A percentile compares a stretch with the other conserved stretches of the same genome.
Conservation (phyloP, 1,140 invertebrate genomes). For the Mactra quadrangularis region DNA sequence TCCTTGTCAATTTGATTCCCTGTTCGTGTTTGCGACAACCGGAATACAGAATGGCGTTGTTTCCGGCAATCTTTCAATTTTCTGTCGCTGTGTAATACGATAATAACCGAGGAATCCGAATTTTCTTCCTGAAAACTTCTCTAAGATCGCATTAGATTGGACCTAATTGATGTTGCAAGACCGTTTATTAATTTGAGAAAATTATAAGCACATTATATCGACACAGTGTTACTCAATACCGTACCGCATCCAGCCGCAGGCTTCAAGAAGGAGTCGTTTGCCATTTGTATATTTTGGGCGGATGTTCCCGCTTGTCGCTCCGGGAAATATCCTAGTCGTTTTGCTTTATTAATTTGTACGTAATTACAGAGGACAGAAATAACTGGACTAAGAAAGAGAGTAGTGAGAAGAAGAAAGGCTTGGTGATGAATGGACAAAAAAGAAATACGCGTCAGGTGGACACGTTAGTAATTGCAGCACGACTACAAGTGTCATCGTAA, state of each 20-base stretch:
- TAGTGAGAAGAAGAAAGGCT: neutral
- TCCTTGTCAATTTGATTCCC: no score
- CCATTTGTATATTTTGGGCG: slow-evolving; percentile 45
- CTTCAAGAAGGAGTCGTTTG: slow-evolving; percentile 7
- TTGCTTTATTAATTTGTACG: slow-evolving; percentile 30
- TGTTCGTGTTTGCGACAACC: neutral
- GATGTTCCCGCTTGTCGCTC: slow-evolving; percentile 17
- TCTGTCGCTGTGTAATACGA: slow-evolving; percentile 26
- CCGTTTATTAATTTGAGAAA: slow-evolving; percentile 51
- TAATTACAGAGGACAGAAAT: slow-evolving; percentile 41
- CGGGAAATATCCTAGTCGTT: slow-evolving; percentile 9
- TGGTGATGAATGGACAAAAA: slow-evolving; percentile 17
- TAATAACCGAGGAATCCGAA: slow-evolving; percentile 14
- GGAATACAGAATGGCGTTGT: slow-evolving; percentile 34
- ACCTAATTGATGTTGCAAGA: slow-evolving; percentile 46
- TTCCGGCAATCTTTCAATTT: slow-evolving; percentile 32
- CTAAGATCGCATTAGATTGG: slow-evolving; percentile 21
- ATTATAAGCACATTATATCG: slow-evolving; percentile 42
- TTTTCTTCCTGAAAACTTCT: slow-evolving; percentile 28
- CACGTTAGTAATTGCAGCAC: neutral
- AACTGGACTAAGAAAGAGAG: slow-evolving; percentile 16
- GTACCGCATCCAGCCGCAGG: slow-evolving; percentile 16
- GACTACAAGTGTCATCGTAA: no score
- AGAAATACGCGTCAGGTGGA: slow-evolving; percentile 5
- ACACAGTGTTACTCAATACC: slow-evolving; percentile 42